phyloP scores from a whole-genome alignment of 1,140 invertebrate genomes.

The Bombus haemorrhoidalis region DNA sequence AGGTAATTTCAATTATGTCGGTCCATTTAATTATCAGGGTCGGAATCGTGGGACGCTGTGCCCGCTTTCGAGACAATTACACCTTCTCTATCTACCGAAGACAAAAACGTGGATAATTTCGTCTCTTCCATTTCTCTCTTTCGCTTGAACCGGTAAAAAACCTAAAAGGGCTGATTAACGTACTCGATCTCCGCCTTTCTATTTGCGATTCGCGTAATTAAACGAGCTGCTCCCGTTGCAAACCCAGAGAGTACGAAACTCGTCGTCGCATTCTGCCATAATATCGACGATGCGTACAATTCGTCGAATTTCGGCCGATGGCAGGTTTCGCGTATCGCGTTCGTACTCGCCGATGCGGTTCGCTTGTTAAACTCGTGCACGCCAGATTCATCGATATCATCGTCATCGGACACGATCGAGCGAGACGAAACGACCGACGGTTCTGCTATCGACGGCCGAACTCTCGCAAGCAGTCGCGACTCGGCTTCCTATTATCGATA shows the following conservation, averaged over 20 bases:
- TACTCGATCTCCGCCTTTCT: background rate
- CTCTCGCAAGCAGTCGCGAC: no score
- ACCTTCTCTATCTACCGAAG: background rate
- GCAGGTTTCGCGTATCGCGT: background rate
- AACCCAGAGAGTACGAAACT: background rate
- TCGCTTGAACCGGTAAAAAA: background rate
- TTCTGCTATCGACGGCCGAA: conserved; percentile 15
- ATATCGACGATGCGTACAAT: background rate
- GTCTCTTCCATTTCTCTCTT: background rate
- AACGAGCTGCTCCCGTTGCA: no score
- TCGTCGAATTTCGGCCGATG: background rate
- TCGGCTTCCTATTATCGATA: background rate
- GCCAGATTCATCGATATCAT: conserved; percentile 21
- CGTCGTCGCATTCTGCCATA: fast-evolving
- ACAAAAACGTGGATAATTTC: no score
- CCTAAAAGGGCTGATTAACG: background rate
- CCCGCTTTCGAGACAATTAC: background rate
- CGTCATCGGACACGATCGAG: conserved; percentile 5
- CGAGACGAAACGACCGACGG: conserved; percentile 1
- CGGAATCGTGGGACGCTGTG: background rate
- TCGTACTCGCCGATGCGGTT: background rate
- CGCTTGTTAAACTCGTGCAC: background rate
- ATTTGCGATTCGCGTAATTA: background rate
- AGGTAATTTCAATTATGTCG: conserved; percentile 55
- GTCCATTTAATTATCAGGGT: conserved; percentile 50